These are phyloP conservation scores for Aphidius colemani DNA, from an alignment of 2,888 invertebrate genomes.

Conservation along the genomic window DNA sequence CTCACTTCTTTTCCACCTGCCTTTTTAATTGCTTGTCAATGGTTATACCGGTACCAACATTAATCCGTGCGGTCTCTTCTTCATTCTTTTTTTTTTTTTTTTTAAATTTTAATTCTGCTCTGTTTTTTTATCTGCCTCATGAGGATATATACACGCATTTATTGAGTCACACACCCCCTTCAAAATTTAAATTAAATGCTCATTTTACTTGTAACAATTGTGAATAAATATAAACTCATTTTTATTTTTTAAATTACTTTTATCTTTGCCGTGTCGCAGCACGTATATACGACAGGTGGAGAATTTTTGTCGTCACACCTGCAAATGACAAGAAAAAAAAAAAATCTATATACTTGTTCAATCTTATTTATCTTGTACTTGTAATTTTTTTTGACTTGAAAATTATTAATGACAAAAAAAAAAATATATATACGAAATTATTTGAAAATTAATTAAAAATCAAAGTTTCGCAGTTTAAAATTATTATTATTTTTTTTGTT, in stretches of 20 bases:
- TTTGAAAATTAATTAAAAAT: no score
- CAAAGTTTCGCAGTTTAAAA: no score
- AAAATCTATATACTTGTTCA: neutral
- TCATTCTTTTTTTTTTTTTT: neutral
- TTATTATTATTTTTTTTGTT: neutral
- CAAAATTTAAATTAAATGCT: neutral
- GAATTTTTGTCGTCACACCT: constrained; percentile 28
- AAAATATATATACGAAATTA: no score
- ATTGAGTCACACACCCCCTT: no score
- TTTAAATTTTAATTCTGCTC: no score
- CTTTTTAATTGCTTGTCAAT: neutral
- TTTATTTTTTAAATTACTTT: constrained; percentile 18
- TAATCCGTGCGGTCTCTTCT: neutral
- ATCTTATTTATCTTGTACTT: neutral
- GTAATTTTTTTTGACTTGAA: neutral
- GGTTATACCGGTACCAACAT: neutral
- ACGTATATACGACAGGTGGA: constrained; percentile 35
- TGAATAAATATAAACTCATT: constrained; percentile 1
- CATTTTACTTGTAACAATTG: neutral
- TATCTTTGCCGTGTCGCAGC: constrained; percentile 29
- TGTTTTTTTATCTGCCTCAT: no score
- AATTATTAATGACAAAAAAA: neutral
- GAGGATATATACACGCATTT: no score
- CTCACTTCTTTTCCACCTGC: no score
- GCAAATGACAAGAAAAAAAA: constrained; percentile 27